phyloP scores from a whole-genome alignment of 2,113 vertebrate species.

The Patagioenas fasciata region DNA sequence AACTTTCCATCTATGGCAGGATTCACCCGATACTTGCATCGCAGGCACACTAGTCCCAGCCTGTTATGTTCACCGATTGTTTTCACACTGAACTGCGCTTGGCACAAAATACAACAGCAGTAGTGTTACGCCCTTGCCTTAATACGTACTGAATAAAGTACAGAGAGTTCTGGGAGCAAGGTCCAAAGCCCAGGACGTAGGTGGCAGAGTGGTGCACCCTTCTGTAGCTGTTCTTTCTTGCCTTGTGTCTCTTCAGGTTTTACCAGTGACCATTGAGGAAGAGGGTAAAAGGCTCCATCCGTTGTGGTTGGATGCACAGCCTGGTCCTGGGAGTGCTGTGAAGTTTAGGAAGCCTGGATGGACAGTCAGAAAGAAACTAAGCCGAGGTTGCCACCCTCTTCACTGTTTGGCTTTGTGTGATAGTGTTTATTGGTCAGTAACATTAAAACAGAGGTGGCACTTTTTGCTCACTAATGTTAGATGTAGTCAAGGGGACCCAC shows the following conservation, averaged over 20 bases:
- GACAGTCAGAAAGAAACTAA: neutral
- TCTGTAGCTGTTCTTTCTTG: accelerated
- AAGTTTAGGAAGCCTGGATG: neutral
- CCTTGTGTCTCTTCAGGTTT: neutral
- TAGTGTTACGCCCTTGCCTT: neutral
- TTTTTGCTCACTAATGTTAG: neutral
- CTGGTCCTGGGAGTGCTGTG: neutral
- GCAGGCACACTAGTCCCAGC: neutral
- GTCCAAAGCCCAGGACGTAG: neutral
- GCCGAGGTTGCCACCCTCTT: neutral
- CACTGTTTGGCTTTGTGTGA: neutral
- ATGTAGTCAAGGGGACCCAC: neutral
- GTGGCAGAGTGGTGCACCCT: neutral
- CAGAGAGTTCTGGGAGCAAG: neutral
- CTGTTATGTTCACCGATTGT: neutral
- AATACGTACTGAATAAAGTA: neutral
- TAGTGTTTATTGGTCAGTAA: neutral
- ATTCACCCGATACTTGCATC: neutral
- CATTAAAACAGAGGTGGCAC: neutral
- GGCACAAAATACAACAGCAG: neutral
- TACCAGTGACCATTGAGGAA: neutral
- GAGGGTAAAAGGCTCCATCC: neutral
- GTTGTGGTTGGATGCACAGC: neutral
- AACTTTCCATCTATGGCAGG: neutral
- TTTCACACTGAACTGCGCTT: neutral